Evolutionary conservation across 2,888 invertebrate genomes (phyloP).

Genomic region (Lepidocyrtoides sp.): DNA sequence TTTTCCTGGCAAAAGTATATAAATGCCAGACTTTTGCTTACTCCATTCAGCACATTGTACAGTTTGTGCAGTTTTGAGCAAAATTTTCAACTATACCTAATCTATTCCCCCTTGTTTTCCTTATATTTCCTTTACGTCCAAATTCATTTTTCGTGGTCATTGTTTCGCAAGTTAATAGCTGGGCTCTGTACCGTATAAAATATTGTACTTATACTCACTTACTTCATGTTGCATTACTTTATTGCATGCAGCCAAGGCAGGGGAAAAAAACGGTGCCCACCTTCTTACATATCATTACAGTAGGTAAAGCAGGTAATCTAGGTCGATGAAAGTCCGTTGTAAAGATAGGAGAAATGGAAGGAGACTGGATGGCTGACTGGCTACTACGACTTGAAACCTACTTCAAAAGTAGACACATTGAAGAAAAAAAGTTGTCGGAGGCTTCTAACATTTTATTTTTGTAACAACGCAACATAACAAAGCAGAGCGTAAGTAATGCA

Average conservation of each 20-base stretch:
- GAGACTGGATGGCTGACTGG: background rate
- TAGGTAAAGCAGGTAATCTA: constrained; percentile 20
- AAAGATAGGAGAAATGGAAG: background rate
- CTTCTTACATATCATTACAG: constrained; percentile 2
- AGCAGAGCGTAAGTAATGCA: constrained; percentile 34
- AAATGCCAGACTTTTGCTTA: too few species aligned
- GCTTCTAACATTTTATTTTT: constrained; percentile 10
- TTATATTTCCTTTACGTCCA: background rate
- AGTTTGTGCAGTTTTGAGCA: too few species aligned
- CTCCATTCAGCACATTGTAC: too few species aligned
- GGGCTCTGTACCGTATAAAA: background rate
- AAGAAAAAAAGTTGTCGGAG: background rate
- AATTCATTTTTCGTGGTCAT: constrained; percentile 42
- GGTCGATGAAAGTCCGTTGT: background rate
- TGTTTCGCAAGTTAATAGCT: background rate
- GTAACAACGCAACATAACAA: constrained; percentile 6
- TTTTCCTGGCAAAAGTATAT: too few species aligned
- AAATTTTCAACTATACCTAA: background rate
- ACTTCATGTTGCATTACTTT: background rate
- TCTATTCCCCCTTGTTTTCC: background rate
- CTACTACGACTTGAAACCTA: background rate
- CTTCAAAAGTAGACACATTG: background rate
- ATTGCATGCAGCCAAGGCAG: constrained; percentile 21
- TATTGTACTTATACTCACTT: background rate
- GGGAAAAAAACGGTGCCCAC: background rate